Evolutionary conservation across 2,797 vertebrate species (phyloP), one percentile per base, ranked within the genome.

Genomic region (Oryzias sinensis): DNA sequence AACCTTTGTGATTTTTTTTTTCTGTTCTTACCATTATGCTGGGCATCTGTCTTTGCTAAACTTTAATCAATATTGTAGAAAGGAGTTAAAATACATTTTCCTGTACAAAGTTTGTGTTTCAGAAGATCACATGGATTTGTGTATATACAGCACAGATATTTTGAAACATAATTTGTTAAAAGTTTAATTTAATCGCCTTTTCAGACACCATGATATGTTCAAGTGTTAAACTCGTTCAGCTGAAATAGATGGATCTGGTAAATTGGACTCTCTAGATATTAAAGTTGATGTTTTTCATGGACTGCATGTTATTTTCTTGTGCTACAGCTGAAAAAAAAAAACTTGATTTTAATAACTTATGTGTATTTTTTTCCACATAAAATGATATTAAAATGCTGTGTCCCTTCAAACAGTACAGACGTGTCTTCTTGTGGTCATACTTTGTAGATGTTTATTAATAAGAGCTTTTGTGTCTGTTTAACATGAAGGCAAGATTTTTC

Each of bases 291-390:
- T 89, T 91, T 89, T 77, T 88, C 83, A 90, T 89, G 70, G 68
- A 87, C 86, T 90, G 91, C 92, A 93, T 93, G 92, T 90, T 83
- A 76, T 87, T 92, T 93, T 90, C 83, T 87, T 90, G 90, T 92
- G 88, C 87, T 87, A 81, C 77, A 85, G 83, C 83, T 85, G 67
- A 70, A 69, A 80, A 87, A 18, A 18, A 18, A 85, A 70, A 87
- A 86, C 62, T 84, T 89, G 82, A 91, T 90, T 92, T 92, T 91
- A 92, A 89, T 90, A 91, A 88, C 90, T 91, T 87, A 91, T 93
- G 87, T 94, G 93, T 94, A 90, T 60, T 60, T 45, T 93, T 97
- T 95, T 94, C 91, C 92, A 94, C 94, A 93, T 90, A 88, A 90
- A 85, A 89, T 90, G 91, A 94, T 93, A 95, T 95, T 95, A 95